Conservation (phyloP, 37 sponge, comb jelly and placozoan genomes). For the Agelas oroides region DNA sequence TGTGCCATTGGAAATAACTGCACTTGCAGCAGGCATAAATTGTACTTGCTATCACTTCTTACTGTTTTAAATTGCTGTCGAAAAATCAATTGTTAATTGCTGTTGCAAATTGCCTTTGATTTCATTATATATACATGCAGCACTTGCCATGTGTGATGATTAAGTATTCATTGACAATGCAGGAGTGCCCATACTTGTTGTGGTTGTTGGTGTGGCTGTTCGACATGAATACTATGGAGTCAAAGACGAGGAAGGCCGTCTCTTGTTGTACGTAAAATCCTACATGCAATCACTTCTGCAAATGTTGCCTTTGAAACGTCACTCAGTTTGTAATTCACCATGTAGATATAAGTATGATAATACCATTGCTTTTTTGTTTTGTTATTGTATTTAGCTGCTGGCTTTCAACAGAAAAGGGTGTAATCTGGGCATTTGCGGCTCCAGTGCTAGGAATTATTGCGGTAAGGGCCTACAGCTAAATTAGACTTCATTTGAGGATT, state of each 20-base stretch:
- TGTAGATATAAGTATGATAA: too few species aligned
- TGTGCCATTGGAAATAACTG: too few species aligned
- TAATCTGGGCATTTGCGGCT: slow-evolving; percentile 40
- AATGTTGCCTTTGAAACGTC: too few species aligned
- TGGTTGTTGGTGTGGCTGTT: slow-evolving; percentile 48
- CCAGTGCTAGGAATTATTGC: slow-evolving; percentile 18
- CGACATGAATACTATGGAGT: slow-evolving; percentile 29
- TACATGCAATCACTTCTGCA: neutral
- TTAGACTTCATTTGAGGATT: neutral
- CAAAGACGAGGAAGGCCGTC: slow-evolving; percentile 11
- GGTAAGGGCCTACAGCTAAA: neutral
- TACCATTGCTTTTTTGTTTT: too few species aligned
- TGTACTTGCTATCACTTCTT: too few species aligned
- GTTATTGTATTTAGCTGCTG: slow-evolving; percentile 6
- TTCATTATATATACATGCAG: too few species aligned
- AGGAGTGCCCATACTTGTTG: slow-evolving; percentile 41
- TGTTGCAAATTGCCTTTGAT: too few species aligned
- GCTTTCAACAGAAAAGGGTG: slow-evolving; percentile 6
- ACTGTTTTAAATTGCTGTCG: too few species aligned
- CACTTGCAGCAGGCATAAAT: too few species aligned
- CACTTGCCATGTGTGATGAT: too few species aligned
- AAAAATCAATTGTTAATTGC: too few species aligned
- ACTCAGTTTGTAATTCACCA: too few species aligned
- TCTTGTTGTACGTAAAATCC: neutral
- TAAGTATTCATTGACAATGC: neutral